Base-by-base conservation (phyloP, 2,113 vertebrate species). In the Hippocampus abdominalis region DNA sequence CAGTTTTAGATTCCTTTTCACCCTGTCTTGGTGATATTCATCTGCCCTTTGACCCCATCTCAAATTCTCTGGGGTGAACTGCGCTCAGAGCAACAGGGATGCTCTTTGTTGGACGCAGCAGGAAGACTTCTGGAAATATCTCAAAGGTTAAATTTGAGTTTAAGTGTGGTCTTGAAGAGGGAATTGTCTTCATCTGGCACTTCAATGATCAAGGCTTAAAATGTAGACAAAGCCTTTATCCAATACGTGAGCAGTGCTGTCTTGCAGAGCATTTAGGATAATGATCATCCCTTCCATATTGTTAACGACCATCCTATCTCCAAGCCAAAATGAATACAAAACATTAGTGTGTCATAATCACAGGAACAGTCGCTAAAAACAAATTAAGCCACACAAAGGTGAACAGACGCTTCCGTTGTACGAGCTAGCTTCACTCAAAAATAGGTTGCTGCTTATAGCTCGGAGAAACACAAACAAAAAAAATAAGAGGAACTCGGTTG, bases 391-490 rank as follows among this genome's bases (percentile, higher is more conserved):
- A 6, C 57, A 69, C n/a, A 56, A 2, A 42, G 46, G 29, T 53
- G 66, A 29, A 3, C 36, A 64, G 67, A 77, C 46, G 32, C 76
- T 82, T 79, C 53, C 5, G 32, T 36, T 11, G 25, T 57, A 85
- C 42, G 3, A 13, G 42, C 9, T 44, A 2, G 42, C 42, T 44
- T 13, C 42, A 44, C 32, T 36, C 32, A 36, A 36, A 36, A 36
- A 36, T 36, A 36, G 5, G 32, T 36, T 36, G 32, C 4, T 36
- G 32, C 7, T 36, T 5, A 36, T 36, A 36, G 32, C 5, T 36
- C 32, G 4, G 32, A 36, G 5, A 36, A 36, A 36, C 32, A 36
- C 32, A 36, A 36, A 36, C 13, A 32, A 20, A 40, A 44, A 25
- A 66, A 46, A 23, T n/a, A 18, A 20, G 23, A 1, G 13, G 44